Conservation (phyloP, 2,113 vertebrate species). For the Actenoides lindsayi region DNA sequence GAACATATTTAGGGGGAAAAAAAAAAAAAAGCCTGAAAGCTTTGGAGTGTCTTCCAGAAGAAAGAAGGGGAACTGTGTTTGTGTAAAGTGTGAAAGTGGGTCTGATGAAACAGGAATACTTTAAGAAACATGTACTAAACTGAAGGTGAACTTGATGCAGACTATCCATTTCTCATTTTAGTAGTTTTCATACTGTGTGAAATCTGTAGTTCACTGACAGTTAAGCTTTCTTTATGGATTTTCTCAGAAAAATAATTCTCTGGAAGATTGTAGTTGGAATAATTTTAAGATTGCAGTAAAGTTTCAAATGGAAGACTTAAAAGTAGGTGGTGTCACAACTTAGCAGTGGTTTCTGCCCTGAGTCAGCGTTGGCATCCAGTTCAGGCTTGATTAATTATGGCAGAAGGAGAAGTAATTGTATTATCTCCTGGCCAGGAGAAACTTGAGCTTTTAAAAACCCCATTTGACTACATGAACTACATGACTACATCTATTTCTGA, state of each 20-base stretch:
- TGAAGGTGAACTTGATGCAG: neutral
- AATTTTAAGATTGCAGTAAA: neutral
- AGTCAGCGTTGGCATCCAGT: neutral
- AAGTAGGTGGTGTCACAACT: neutral
- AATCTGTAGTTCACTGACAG: neutral
- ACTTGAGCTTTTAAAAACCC: neutral
- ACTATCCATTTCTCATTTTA: neutral
- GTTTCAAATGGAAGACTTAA: neutral
- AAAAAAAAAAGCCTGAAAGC: neutral
- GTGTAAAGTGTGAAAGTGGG: neutral
- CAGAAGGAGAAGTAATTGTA: neutral
- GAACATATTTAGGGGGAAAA: neutral
- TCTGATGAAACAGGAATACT: neutral
- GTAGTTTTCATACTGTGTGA: neutral
- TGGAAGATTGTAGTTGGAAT: neutral
- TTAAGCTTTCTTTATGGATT: neutral
- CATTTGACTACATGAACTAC: neutral
- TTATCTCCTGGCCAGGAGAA: constrained; percentile 1
- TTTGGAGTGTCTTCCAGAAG: neutral
- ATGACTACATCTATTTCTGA: neutral
- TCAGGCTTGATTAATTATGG: neutral
- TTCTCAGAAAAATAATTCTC: neutral
- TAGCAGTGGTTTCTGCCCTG: neutral
- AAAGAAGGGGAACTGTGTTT: neutral
- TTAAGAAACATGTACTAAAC: neutral